These are phyloP conservation scores for Tetraneura akinire DNA, from an alignment of 1,140 invertebrate genomes.

Conservation along the genomic window DNA sequence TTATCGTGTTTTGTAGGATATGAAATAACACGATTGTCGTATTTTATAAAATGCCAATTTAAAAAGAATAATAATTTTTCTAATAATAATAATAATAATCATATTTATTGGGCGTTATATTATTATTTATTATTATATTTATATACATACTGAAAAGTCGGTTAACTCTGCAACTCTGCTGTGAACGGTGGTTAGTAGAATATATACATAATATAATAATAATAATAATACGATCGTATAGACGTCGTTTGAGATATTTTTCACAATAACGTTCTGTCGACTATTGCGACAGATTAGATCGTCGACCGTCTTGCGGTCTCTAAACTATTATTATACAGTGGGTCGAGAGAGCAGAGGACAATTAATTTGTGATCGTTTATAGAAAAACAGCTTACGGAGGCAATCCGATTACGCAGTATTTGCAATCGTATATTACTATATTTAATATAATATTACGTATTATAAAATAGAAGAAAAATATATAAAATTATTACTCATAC, in stretches of 20 bases:
- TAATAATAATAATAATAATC: not conserved
- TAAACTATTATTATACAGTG: too few species aligned
- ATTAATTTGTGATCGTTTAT: slow-evolving; percentile 38
- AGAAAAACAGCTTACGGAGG: slow-evolving; percentile 29
- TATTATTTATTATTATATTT: not conserved
- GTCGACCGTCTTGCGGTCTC: not conserved
- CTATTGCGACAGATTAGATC: not conserved
- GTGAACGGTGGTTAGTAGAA: not conserved
- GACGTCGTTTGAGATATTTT: not conserved
- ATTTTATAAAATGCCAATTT: not conserved
- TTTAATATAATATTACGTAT: too few species aligned
- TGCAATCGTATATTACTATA: too few species aligned
- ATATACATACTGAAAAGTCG: not conserved
- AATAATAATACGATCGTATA: not conserved
- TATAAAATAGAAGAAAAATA: not conserved
- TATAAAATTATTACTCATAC: not conserved
- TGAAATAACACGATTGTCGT: not conserved
- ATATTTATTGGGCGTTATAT: not conserved
- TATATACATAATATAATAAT: not conserved
- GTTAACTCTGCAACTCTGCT: not conserved
- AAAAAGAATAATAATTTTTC: too few species aligned
- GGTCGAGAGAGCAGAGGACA: not conserved
- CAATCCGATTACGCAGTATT: slow-evolving; percentile 33
- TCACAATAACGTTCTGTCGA: slow-evolving; percentile 20
- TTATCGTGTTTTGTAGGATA: not conserved